These are phyloP conservation scores for Schlechtendalia chinensis DNA, from an alignment of 1,140 invertebrate species.

Conservation along the genomic window DNA sequence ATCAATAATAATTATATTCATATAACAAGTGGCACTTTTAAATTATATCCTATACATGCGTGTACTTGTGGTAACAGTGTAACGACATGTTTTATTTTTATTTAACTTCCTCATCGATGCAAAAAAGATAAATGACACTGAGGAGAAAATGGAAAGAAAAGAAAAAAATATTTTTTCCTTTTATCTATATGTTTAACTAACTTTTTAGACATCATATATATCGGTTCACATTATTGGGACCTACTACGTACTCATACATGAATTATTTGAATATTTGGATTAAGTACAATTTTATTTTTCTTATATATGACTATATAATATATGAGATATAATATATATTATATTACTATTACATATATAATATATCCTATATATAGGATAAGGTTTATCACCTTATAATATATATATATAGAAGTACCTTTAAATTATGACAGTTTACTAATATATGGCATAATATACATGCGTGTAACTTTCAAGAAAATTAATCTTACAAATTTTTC, in stretches of 20 bases:
- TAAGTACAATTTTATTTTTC: background rate
- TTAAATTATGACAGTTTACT: too few species aligned
- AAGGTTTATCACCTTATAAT: too few species aligned
- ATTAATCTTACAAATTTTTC: too few species aligned
- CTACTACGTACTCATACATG: background rate
- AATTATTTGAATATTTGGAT: too few species aligned
- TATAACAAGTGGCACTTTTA: background rate
- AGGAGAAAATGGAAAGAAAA: constrained; percentile 11
- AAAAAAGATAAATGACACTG: constrained; percentile 17
- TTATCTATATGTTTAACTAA: background rate
- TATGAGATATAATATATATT: background rate
- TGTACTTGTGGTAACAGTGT: background rate
- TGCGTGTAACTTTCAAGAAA: too few species aligned
- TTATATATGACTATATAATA: too few species aligned
- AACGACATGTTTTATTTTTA: too few species aligned
- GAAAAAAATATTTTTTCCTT: constrained; percentile 15
- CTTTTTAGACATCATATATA: constrained; percentile 19
- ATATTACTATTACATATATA: background rate
- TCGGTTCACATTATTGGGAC: background rate
- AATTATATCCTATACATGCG: background rate
- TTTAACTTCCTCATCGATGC: background rate
- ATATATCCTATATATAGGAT: too few species aligned
- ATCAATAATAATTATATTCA: constrained; percentile 1
- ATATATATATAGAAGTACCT: too few species aligned
- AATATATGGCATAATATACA: too few species aligned